Conservation (phyloP, 2,113 vertebrate species). For the Turdus rufiventris region DNA sequence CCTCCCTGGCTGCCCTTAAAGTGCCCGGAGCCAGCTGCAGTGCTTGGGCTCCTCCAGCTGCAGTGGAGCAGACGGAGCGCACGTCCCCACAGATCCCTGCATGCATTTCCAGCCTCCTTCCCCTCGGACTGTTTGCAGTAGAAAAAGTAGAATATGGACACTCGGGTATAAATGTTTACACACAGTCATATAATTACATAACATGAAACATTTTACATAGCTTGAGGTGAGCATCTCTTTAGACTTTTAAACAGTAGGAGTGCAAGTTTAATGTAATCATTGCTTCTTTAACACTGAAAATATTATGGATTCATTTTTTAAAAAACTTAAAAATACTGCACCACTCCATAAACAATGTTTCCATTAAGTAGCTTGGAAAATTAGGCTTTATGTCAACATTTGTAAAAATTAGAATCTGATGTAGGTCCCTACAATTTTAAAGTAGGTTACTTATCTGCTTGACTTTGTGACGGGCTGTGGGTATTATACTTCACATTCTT, state of each 20-base stretch:
- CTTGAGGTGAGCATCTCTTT: conserved; percentile 73
- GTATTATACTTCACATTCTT: conserved; percentile 99
- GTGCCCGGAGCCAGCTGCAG: conserved; percentile 56
- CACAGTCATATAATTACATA: conserved; percentile 72
- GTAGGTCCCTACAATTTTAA: conserved; percentile 74
- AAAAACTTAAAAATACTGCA: conserved; percentile 75
- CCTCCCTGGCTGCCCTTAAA: conserved; percentile 38
- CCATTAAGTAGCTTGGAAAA: conserved; percentile 76
- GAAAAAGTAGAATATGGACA: conserved; percentile 66
- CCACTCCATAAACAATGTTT: conserved; percentile 76
- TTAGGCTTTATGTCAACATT: conserved; percentile 78
- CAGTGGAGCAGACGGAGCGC: conserved; percentile 60
- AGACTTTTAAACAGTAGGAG: conserved; percentile 68
- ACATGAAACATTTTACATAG: conserved; percentile 70
- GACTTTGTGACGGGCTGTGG: conserved; percentile 57
- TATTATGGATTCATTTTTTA: conserved; percentile 69
- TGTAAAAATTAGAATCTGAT: conserved; percentile 79
- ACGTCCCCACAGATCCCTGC: not conserved
- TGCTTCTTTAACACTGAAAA: conserved; percentile 76
- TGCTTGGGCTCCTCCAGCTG: conserved; percentile 61
- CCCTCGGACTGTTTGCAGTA: conserved; percentile 45
- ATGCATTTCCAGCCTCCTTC: conserved; percentile 30
- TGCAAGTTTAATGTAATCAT: conserved; percentile 75
- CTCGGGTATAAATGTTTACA: conserved; percentile 70
- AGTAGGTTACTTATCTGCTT: conserved; percentile 80